Evolutionary conservation across 2,888 invertebrate genomes (phyloP).

Genomic region (Caenorhabditis sp.): DNA sequence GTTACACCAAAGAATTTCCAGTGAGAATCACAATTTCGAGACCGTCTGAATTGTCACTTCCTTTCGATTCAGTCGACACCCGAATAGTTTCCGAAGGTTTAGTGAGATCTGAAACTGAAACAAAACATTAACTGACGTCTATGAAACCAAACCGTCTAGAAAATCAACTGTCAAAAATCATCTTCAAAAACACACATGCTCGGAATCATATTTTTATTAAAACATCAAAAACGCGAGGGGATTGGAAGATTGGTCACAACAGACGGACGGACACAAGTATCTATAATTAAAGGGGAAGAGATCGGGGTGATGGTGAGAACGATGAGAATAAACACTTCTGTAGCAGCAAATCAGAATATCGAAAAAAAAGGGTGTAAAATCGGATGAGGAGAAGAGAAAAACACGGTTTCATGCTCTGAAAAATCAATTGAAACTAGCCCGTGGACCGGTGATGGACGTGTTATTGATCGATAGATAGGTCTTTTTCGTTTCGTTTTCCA

Average conservation of each 20-base stretch:
- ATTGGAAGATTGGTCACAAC: conserved; percentile 26
- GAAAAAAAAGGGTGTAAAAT: not conserved
- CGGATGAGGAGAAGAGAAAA: not conserved
- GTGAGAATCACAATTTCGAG: not conserved
- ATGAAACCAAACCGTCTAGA: not conserved
- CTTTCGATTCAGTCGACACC: conserved; percentile 31
- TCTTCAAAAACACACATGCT: conserved; percentile 8
- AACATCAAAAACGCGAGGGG: conserved; percentile 1
- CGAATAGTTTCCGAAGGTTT: conserved; percentile 20
- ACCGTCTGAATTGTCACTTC: conserved; percentile 25
- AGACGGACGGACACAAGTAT: conserved; percentile 11
- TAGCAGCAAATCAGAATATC: conserved; percentile 2
- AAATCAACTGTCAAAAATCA: not conserved
- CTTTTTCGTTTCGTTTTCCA: conserved; percentile 41
- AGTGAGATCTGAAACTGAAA: conserved; percentile 42
- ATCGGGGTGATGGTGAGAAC: conserved; percentile 17
- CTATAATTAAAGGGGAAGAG: conserved; percentile 25
- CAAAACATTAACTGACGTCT: not conserved
- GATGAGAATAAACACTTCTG: not conserved
- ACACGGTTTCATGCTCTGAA: conserved; percentile 12
- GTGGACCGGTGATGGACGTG: conserved; percentile 58
- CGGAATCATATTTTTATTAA: not conserved
- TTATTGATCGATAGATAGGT: conserved; percentile 65
- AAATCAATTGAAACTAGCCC: conserved; percentile 68
- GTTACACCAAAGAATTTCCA: not conserved